phyloP scores from a whole-genome alignment of 92 coral and sea anemone species.

The Plumapathes pennacea region DNA sequence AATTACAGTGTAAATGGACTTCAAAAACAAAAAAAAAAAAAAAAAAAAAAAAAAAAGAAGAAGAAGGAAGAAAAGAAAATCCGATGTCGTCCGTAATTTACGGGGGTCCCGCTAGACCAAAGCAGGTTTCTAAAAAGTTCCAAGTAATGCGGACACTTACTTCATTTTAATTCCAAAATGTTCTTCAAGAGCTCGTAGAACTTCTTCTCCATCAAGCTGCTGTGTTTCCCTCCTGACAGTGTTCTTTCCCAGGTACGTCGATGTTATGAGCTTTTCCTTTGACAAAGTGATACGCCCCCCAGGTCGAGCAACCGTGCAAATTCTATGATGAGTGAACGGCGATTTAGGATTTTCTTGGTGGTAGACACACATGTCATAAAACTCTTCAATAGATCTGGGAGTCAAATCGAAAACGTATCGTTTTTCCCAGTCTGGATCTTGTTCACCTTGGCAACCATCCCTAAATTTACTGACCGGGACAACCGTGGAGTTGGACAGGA shows the following conservation, averaged over 20 bases:
- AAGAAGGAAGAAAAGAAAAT: no score
- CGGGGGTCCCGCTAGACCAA: no score
- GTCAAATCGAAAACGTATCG: slow-evolving; percentile 12
- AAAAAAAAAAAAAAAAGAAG: no score
- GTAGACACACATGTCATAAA: neutral
- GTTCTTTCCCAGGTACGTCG: slow-evolving; percentile 3
- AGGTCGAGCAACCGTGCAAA: slow-evolving; percentile 41
- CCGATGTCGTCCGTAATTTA: no score
- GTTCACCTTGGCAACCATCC: neutral
- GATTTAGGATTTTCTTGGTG: slow-evolving; percentile 13
- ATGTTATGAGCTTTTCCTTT: slow-evolving; percentile 13
- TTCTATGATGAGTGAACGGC: slow-evolving; percentile 22
- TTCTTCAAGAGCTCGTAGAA: slow-evolving; percentile 25
- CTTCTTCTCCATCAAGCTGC: slow-evolving; percentile 5
- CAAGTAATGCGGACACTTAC: no score
- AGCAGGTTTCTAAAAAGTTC: no score
- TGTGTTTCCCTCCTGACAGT: slow-evolving; percentile 9
- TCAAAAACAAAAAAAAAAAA: no score
- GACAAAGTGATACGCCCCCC: slow-evolving; percentile 48
- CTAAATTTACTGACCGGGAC: neutral
- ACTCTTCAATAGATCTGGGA: slow-evolving; percentile 15
- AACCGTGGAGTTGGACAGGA: neutral
- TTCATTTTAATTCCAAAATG: slow-evolving; percentile 24
- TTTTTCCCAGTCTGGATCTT: neutral
- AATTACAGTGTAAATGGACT: no score